Base-by-base conservation (phyloP, 2,113 vertebrate genomes). In the Platichthys flesus region DNA sequence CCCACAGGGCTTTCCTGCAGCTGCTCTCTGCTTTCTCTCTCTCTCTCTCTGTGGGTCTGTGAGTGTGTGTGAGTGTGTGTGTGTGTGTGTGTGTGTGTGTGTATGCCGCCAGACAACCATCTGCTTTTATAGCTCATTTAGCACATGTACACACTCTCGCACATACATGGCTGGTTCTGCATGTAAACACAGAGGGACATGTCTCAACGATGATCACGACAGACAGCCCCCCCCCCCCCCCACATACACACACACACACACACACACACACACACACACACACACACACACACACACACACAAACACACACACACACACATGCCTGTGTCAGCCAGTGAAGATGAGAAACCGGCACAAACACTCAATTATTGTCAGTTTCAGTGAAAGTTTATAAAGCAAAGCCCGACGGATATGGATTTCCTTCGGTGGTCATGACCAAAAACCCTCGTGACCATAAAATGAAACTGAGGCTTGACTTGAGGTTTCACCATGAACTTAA, bases 61-160 rank as follows among this genome's bases (percentile, higher is more conserved):
- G 42, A 14, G 42, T 45, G 47, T 49, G 15, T 49, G 47, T 49
- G 24, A 1, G 24, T 24, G 24, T 24, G 24, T 24, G 24, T 24
- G 12, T 45, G 42, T 45, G 42, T 45, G 42, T 45, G 45, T 16
- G 45, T 47, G 45, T 13, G 45, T 15, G 45, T 47, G 26, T 24
- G 74, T 70, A 74, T 61, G 71, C 82, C 31, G 18, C 72, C 75
- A 85, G 78, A 88, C 76, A 67, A 67, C 78, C 86, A 88, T 84
- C 82, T 88, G 85, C 83, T 67, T 84, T 71, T 62, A 73, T 66
- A 82, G 68, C 81, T 86, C 82, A 85, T 81, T 82, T 73, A 82
- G 82, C 82, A 75, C 85, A 74, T 67, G 16, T 58, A 20, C 47
- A 2, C 47, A 1, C 52, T 45, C 42, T 47, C 37, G 37, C 67